phyloP scores from a whole-genome alignment of 2,888 invertebrate species.

The Frankliniella intonsa region DNA sequence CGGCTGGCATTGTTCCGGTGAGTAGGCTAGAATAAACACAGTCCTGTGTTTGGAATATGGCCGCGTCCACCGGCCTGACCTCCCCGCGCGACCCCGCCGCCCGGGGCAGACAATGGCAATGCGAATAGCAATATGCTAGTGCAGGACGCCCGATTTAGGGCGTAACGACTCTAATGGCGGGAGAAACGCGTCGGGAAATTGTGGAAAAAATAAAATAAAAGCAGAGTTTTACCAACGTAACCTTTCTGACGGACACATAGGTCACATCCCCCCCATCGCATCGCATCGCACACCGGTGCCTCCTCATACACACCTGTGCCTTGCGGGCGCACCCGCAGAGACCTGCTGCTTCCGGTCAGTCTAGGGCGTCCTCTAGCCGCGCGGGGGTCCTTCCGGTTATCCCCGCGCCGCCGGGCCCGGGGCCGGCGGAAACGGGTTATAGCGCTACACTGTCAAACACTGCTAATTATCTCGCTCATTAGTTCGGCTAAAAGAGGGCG shows the following conservation, averaged over 20 bases:
- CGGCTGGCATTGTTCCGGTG: constrained; percentile 23
- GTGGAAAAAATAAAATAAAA: too few relatives aligned
- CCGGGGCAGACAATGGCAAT: too few relatives aligned
- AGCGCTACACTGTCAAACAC: not conserved
- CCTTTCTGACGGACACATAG: too few relatives aligned
- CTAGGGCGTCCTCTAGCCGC: not conserved
- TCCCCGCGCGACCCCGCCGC: too few relatives aligned
- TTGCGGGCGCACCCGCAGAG: not conserved
- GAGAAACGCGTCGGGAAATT: too few relatives aligned
- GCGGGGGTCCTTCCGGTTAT: constrained; percentile 21
- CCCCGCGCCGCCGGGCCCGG: not conserved
- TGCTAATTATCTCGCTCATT: constrained; percentile 14
- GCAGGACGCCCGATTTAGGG: too few relatives aligned
- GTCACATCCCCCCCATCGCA: too few relatives aligned
- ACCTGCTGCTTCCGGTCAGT: not conserved
- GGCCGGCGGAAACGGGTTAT: not conserved
- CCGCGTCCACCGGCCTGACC: not conserved
- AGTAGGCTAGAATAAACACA: constrained; percentile 13
- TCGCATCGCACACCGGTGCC: too few relatives aligned
- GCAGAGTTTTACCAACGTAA: too few relatives aligned
- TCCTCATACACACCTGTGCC: too few relatives aligned
- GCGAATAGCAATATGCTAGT: too few relatives aligned
- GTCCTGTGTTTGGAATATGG: not conserved
- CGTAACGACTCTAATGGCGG: too few relatives aligned
- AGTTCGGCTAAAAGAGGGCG: not conserved